Base-by-base conservation (phyloP, 2,797 vertebrate genomes). In the Diglossa cyanea region DNA sequence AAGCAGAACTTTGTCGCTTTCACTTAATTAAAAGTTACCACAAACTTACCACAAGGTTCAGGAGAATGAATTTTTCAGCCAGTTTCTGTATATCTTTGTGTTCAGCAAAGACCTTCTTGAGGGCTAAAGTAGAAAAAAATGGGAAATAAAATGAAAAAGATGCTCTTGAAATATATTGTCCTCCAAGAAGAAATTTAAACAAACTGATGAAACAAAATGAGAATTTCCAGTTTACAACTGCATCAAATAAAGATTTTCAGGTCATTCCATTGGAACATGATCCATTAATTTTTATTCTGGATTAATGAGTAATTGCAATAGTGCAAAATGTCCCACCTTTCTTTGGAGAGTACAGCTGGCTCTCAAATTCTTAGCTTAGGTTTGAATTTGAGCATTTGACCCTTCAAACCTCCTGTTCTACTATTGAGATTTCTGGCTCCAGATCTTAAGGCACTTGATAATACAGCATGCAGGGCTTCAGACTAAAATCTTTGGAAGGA, bases 41-140 rank as follows among this genome's bases (percentile, higher is more conserved):
- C 39, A 39, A 87, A 98, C 98, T 97, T 97, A 99, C 99, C 95
- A 99, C 90, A 50, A 99, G 98, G 94, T 99, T 99, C 78, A 99
- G 98, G 58, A 99, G 91, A 47, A 99, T 53, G 65, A 99, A 99
- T 48, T 99, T 98, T 33, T 99, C 99, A 4, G 98, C 98, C 81
- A 97, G 7, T 94, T 98, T 99, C 97, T 99, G 99, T 72, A 99
- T 95, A 7, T 99, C 98, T 62, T 98, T 97, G 90, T 98, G 92
- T 51, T 99, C 98, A 28, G 99, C 95, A 67, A 99, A 98, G 18
- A 83, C 95, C 88, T 99, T 99, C 98, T 98, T 99, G 86, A 99
- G 94, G 37, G 98, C 99, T 99, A 88, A 10, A 86, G 86, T 50
- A 92, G 47, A 93, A 88, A 67, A 51, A 86, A 86, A 78, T 16